Evolutionary conservation across 1,140 invertebrate species (phyloP), one percentile per base, ranked within the genome.

Genomic region (Neelides sp.): DNA sequence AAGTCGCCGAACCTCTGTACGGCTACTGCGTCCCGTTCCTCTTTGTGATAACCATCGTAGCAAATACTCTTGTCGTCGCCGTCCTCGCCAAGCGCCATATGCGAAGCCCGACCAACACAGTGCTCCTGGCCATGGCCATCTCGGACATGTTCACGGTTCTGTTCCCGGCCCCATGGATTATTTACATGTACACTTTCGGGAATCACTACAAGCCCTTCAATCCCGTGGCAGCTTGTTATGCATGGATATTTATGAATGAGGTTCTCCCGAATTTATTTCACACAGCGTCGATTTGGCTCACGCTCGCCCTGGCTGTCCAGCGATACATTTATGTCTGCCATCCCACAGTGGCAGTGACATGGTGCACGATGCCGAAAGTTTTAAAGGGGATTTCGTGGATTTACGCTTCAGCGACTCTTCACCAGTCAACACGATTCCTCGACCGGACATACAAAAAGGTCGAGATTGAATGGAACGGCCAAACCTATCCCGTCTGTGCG

Each of bases 311-410:
- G 26, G 88, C 88, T 2, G 79, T 86, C 1, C 89, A 93, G 69
- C 72, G 85, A 45, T 92, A 91, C 68, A 88, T 92, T 52, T 92
- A 90, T 68, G 85, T 92, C 0, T 92, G 88, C 62, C 86, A 91
- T 66, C 83, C 85, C 2, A 80, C 84, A 1, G 75, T 83, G 50
- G 87, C 88, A 0, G 73, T 78, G 52, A 82, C 77, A 20, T 89
- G 85, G 78, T 92, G 88, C 66, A 92, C 87, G 0, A 80, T 89
- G 73, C 78, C 80, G 0, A 75, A 80, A 2, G 86, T 89, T 1
- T 76, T 79, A 57, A 81, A 79, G 53, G 83, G 79, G 54, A 78
- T 88, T 2, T 71, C 76, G 22, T 78, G 78, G 64, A 87, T 91
- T 40, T 79, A 78, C 24, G 58, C 85, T 24, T 66, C 80, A 5